A percentile compares a stretch with the other conserved stretches of the same genome.
These are phyloP conservation scores for Urechis unicinctus DNA, from an alignment of 2,888 invertebrate species.

Conservation along the genomic window DNA sequence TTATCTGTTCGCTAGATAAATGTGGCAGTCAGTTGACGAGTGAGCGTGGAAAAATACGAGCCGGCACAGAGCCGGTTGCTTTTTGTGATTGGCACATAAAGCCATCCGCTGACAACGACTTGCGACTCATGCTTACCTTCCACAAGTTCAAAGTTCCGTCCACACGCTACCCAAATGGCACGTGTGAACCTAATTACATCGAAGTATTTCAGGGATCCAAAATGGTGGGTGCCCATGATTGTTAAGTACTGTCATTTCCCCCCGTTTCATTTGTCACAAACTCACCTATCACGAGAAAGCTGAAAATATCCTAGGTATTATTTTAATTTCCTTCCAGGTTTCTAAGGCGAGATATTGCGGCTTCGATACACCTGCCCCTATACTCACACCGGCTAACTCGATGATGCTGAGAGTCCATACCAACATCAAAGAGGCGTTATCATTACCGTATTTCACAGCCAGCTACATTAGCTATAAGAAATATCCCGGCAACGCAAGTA, in stretches of 20 bases:
- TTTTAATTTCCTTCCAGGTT: background rate
- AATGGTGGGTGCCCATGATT: slow-evolving; percentile 5
- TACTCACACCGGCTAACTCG: slow-evolving; percentile 2
- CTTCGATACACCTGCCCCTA: background rate
- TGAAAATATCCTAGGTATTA: no score
- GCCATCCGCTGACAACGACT: slow-evolving; percentile 2
- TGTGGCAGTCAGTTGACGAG: slow-evolving; percentile 12
- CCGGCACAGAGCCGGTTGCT: slow-evolving; percentile 10
- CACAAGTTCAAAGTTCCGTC: slow-evolving; percentile 8
- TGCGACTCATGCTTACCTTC: slow-evolving; percentile 14
- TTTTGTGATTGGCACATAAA: slow-evolving; percentile 13
- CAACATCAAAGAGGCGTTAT: background rate
- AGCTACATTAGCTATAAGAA: background rate
- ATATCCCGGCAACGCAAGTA: no score
- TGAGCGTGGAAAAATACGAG: slow-evolving; percentile 11
- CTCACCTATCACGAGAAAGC: no score
- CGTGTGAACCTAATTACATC: slow-evolving; percentile 11
- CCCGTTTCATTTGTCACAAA: no score
- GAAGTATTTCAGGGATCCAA: slow-evolving; percentile 12
- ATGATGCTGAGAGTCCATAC: slow-evolving; percentile 7
- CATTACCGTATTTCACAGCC: slow-evolving; percentile 14
- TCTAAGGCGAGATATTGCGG: slow-evolving; percentile 8
- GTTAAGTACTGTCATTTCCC: background rate
- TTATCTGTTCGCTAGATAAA: slow-evolving; percentile 2
- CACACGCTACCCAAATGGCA: background rate